These are phyloP conservation scores for Tetranychus piercei DNA, from an alignment of 2,888 invertebrate genomes.

Conservation along the genomic window DNA sequence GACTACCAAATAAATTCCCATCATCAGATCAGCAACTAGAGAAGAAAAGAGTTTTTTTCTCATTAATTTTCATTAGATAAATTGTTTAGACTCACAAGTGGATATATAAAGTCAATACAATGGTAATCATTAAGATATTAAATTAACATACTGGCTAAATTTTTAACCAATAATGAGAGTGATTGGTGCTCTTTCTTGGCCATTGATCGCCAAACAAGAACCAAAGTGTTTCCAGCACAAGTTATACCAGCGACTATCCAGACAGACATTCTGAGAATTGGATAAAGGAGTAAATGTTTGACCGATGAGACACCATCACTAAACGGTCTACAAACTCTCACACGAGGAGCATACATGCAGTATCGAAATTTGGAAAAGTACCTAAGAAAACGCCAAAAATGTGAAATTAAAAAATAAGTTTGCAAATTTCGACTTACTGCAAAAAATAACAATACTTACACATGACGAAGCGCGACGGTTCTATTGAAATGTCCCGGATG, in stretches of 20 bases:
- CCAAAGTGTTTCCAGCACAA: conserved; percentile 44
- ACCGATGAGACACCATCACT: conserved; percentile 48
- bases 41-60: not conserved
- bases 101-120: no score
- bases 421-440: no score
- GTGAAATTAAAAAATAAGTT: no score
- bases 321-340: conserved; percentile 42
- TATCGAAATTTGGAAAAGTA: conserved; percentile 14
- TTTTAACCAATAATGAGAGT: conserved; percentile 36
- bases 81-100: not conserved
- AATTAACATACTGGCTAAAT: conserved; percentile 40
- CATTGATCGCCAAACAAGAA: conserved; percentile 39
- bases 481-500: not conserved
- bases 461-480: not conserved
- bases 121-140: not conserved
- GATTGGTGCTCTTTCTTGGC: conserved; percentile 18
- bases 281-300: conserved; percentile 41
- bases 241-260: conserved; percentile 46
- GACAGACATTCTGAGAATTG: conserved; percentile 41
- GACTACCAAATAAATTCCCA: conserved; percentile 47
- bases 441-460: not conserved
- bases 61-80: not conserved
- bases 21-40: conserved; percentile 45
- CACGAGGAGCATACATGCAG: conserved; percentile 40
- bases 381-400: not conserved